Evolutionary conservation across 2,888 invertebrate genomes (phyloP), one percentile per base, ranked within the genome.

Genomic region (Eudasyphora cyanicolor): DNA sequence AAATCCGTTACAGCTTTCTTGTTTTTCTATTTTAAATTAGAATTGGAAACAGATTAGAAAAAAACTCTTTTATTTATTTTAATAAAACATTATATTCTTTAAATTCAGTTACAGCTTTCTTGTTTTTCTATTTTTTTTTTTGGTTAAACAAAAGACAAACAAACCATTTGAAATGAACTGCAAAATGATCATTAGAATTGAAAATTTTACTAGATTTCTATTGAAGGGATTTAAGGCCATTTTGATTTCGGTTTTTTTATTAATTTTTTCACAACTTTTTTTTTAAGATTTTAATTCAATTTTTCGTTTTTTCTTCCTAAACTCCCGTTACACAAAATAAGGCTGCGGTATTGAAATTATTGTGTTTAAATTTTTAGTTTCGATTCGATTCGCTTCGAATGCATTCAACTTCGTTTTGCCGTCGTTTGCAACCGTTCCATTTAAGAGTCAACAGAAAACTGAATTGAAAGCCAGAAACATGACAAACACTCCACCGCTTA

Each of bases 161-260:
- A 84, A 87, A 89, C 89, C 89, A 82, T 88, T 87, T 73, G 86
- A 86, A 74, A 89, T 84, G 73, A 82, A 85, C 86, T 86, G 73
- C 64, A 86, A 77, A 24, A 90, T 29, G 0, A 86, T 84, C 85
- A 87, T 85, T 84, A 86, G 45, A 75, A 82, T 32, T 8, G 51
- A 73, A 42, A 57, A 51, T 60, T 73, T 57, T 27, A 42, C n/a
- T 51, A 73, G 42, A 81, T 78, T 71, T 29, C 64, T 78, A 67
- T 81, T 71, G n/a, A 81, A 19, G 19, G 49, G 42, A 49, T 73
- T 79, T 76, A 69, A 69, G 45, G 21, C 78, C 84, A 84, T 84
- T 60, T 80, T 77, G 51, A 19, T 38, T 2, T 21, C 21, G 10
- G 21, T n/a, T n/a, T n/a, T n/a, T n/a, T n/a, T n/a, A n/a, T n/a